Evolutionary conservation across 2,888 invertebrate genomes (phyloP).

Genomic region (Brassicogethes aeneus): DNA sequence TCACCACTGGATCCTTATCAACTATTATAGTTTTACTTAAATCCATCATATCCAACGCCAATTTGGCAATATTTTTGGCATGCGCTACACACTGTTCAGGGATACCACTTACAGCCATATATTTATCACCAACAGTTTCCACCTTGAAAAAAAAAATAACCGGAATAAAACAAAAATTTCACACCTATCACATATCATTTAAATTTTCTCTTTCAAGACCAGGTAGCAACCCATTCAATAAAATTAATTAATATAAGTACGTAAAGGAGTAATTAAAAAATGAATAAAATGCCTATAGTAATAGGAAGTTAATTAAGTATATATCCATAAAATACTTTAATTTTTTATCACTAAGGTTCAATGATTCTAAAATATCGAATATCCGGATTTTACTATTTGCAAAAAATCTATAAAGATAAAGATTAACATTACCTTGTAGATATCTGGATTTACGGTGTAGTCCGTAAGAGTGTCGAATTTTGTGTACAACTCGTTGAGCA

Average conservation of each 20-base stretch:
- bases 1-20: constrained; percentile 83
- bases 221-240: too few relatives aligned
- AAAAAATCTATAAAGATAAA: not conserved
- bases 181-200: not conserved
- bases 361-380: too few relatives aligned
- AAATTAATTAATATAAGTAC: too few relatives aligned
- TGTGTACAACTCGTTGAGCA: constrained; percentile 89
- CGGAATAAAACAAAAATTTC: not conserved
- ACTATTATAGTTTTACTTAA: constrained; percentile 78
- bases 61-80: constrained; percentile 80
- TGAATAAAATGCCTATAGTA: too few relatives aligned
- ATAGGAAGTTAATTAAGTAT: too few relatives aligned
- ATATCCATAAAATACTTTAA: too few relatives aligned
- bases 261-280: too few relatives aligned
- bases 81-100: constrained; percentile 87
- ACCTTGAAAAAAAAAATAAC: constrained; percentile 51
- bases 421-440: constrained; percentile 69
- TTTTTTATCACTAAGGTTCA: too few relatives aligned
- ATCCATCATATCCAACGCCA: constrained; percentile 95
- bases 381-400: too few relatives aligned
- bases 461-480: constrained; percentile 91
- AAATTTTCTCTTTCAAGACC: too few relatives aligned
- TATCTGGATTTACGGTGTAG: constrained; percentile 84
- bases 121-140: constrained; percentile 95
- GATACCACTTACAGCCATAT: constrained; percentile 94